phyloP scores from a whole-genome alignment of 2,888 invertebrate species.

The Dione vanillae region DNA sequence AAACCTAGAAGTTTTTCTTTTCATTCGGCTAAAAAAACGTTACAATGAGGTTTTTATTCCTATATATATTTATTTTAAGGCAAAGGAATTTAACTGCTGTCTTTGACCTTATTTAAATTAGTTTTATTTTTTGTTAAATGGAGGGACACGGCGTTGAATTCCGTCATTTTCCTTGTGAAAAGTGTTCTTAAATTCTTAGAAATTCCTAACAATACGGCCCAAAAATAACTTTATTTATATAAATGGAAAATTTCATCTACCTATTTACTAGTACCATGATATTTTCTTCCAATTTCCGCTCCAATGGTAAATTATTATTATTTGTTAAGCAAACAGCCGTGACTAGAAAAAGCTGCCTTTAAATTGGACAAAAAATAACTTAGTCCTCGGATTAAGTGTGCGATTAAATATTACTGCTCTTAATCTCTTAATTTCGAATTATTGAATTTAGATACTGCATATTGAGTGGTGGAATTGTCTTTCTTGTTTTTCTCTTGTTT shows the following conservation, averaged over 20 bases:
- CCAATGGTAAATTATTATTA: too few relatives aligned
- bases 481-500: conserved; percentile 2
- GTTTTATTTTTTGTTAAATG: too few relatives aligned
- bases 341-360: conserved; percentile 44
- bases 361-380: conserved; percentile 31
- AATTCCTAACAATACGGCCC: conserved; percentile 7
- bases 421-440: too few relatives aligned
- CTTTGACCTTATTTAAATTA: too few relatives aligned
- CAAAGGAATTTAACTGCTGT: too few relatives aligned
- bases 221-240: conserved; percentile 18
- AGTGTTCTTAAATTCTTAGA: too few relatives aligned
- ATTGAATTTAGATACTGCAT: neutral
- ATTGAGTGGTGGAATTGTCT: too few relatives aligned
- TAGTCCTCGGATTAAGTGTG: conserved; percentile 14
- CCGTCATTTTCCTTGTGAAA: too few relatives aligned
- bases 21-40: neutral
- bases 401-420: conserved; percentile 20
- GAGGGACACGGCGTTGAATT: too few relatives aligned
- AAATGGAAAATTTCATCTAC: conserved; percentile 36
- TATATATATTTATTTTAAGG: too few relatives aligned
- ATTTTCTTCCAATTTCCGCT: too few relatives aligned
- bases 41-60: neutral
- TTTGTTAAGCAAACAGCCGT: conserved; percentile 45
- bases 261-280: conserved; percentile 44
- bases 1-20: too few relatives aligned